Percentiles rank a stretch among this genome's conserved stretches.
These are phyloP conservation scores for Temnothorax curvispinosus DNA, from an alignment of 1,140 invertebrate genomes.

Conservation along the genomic window DNA sequence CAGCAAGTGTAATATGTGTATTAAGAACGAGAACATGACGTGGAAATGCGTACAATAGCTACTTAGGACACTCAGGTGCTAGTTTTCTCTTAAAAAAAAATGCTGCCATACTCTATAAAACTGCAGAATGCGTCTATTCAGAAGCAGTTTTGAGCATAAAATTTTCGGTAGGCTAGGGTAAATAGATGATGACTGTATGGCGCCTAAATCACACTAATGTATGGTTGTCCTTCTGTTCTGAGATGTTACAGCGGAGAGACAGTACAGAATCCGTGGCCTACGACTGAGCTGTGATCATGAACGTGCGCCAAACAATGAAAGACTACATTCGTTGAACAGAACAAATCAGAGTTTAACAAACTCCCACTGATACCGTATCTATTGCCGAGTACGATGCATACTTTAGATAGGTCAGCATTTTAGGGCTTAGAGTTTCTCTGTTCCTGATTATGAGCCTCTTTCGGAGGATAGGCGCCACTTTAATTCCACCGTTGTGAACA, in stretches of 20 bases:
- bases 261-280: constrained; percentile 86
- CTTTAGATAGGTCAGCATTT: constrained; percentile 85
- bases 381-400: constrained; percentile 80
- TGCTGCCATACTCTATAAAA: constrained; percentile 74
- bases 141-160: constrained; percentile 71
- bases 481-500: neutral
- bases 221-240: constrained; percentile 87
- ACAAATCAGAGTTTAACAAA: constrained; percentile 83
- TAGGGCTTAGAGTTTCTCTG: constrained; percentile 81
- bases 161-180: constrained; percentile 81
- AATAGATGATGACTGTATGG: constrained; percentile 76
- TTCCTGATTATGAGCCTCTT: constrained; percentile 80
- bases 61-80: constrained; percentile 75
- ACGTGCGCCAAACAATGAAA: constrained; percentile 85
- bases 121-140: constrained; percentile 64
- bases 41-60: constrained; percentile 72
- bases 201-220: constrained; percentile 85
- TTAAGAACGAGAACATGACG: constrained; percentile 75
- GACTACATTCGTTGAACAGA: constrained; percentile 84
- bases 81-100: constrained; percentile 70
- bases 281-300: constrained; percentile 86
- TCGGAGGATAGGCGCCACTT: neutral
- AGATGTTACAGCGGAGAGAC: constrained; percentile 86
- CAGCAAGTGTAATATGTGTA: constrained; percentile 76
- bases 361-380: constrained; percentile 81